Evolutionary conservation across 2,113 vertebrate genomes (phyloP).

Genomic region (Pyxicephalus adspersus): DNA sequence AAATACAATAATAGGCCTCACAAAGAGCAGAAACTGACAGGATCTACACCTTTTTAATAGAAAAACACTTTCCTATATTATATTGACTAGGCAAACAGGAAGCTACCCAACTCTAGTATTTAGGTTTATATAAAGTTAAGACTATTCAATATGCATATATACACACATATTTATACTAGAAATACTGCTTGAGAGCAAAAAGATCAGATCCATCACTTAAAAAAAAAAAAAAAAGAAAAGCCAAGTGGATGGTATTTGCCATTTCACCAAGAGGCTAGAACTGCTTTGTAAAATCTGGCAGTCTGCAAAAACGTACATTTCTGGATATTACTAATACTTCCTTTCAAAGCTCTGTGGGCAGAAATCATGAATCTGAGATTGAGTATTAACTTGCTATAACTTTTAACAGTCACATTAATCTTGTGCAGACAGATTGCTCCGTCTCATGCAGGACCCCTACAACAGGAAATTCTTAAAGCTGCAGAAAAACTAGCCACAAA

Average conservation of each 20-base stretch:
- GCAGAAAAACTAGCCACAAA: slow-evolving; percentile 35
- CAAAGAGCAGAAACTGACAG: no score
- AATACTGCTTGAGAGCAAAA: no score
- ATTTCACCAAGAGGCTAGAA: neutral
- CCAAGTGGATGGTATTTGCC: neutral
- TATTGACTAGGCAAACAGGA: no score
- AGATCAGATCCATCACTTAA: no score
- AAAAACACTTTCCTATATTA: no score
- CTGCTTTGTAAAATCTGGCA: slow-evolving; percentile 2
- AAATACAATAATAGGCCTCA: no score
- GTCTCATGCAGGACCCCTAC: slow-evolving; percentile 33
- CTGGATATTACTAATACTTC: slow-evolving; percentile 36
- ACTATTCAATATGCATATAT: no score
- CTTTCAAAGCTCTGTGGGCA: slow-evolving; percentile 25
- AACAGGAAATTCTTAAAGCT: slow-evolving; percentile 55
- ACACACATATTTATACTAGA: no score
- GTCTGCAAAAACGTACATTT: slow-evolving; percentile 16
- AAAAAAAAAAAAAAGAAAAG: no score
- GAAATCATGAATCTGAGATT: slow-evolving; percentile 24
- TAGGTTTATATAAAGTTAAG: no score
- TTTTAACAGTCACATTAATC: slow-evolving; percentile 49
- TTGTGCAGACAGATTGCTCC: slow-evolving; percentile 49
- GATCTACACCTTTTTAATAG: no score
- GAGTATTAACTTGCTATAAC: slow-evolving; percentile 30
- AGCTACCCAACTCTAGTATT: no score